Conservation (phyloP, 2,888 invertebrate species). For the Operophtera brumata region DNA sequence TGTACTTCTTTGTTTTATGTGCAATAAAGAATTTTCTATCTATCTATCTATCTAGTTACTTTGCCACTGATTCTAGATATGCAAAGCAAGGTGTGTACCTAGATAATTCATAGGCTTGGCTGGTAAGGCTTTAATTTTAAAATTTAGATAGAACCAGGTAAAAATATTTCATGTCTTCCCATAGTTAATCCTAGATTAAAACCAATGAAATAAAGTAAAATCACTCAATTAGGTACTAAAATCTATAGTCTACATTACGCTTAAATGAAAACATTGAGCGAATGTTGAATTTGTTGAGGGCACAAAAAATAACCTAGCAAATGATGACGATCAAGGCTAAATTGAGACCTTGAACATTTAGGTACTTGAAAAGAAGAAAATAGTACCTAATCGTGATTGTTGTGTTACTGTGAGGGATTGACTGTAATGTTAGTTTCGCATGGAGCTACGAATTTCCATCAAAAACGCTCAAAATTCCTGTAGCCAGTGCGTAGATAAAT, state of each 20-base stretch:
- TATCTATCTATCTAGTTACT: no score
- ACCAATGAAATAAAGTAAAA: not conserved
- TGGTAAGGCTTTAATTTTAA: no score
- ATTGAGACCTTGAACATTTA: slow-evolving; percentile 45
- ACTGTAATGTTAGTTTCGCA: not conserved
- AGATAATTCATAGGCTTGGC: no score
- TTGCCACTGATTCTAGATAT: no score
- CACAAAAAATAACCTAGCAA: slow-evolving; percentile 60
- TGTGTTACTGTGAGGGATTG: not conserved
- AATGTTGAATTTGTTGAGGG: slow-evolving; percentile 37
- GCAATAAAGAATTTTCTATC: no score
- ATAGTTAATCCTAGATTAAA: no score
- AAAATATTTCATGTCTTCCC: no score
- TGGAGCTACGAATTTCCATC: not conserved
- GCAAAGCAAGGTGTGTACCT: no score
- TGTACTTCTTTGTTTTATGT: no score
- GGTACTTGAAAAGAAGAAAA: slow-evolving; percentile 21
- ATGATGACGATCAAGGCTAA: slow-evolving; percentile 51
- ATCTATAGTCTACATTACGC: not conserved
- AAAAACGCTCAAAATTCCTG: slow-evolving; percentile 1
- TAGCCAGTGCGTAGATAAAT: slow-evolving; percentile 31
- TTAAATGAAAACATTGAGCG: slow-evolving; percentile 28
- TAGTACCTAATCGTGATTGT: not conserved
- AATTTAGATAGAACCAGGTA: no score
- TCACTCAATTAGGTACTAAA: not conserved